Base-by-base conservation (phyloP, 2,888 invertebrate species). In the Priapulus caudatus region DNA sequence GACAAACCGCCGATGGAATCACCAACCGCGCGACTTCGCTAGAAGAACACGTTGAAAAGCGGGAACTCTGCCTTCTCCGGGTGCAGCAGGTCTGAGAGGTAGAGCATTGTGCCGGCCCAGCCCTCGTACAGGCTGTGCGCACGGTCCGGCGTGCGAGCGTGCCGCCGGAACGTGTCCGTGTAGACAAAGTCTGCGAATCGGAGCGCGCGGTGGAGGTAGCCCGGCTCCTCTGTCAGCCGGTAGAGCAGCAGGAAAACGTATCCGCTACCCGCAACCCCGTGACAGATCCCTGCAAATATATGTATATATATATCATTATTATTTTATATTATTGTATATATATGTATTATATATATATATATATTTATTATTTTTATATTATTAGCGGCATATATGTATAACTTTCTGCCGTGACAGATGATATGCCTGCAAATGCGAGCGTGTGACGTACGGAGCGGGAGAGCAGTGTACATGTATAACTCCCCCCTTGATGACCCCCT, bases 61-160 rank as follows among this genome's bases (percentile, higher is more conserved):
- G 90, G 90, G 70, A 88, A 90, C 64, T 79, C 78, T 2, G 88
- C 85, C 54, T 77, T 76, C 20, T 81, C 76, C 3, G 87, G 86
- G 48, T 80, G 72, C 1, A 83, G 69, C 1, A 90, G 71, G 74
- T 91, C 90, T 4, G 79, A 75, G 50, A 91, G 72, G 67, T 78
- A 91, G 65, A 88, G 90, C 4, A 83, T 81, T 1, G 88, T 84
- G 2, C 91, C 91, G 5, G 89, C 86, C 52, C 81, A 77, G 1
- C 91, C 91, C 72, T 91, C 91, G 70, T 81, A 88, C 60, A 92
- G 75, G 65, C 86, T 87, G 64, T 80, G 83, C 0, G 88, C 88
- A 60, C 78, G 77, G 69, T 90, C 90, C 0, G 90, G 90, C 15
- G 79, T 78, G 44, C 83, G 77, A 0, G 86, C 81, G 56, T 79